Conservation (phyloP, 2,797 vertebrate species). For the Gastrophryne carolinensis region DNA sequence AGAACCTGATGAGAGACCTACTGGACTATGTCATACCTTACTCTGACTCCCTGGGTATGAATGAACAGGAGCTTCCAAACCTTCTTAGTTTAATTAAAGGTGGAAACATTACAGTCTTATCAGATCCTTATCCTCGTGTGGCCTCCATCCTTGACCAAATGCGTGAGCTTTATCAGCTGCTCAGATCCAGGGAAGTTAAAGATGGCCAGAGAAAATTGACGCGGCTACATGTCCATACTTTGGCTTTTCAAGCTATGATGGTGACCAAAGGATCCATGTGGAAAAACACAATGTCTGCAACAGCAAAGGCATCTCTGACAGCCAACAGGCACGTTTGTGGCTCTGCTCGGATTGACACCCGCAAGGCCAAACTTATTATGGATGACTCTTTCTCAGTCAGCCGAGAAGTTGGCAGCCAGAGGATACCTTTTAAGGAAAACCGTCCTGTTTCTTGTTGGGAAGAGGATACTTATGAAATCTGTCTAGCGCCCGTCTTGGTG, state of each 20-base stretch:
- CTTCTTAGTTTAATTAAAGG: slow-evolving; percentile 78
- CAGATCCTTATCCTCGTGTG: slow-evolving; percentile 81
- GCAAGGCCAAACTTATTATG: slow-evolving; percentile 81
- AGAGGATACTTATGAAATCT: slow-evolving; percentile 78
- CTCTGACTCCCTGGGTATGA: slow-evolving; percentile 82
- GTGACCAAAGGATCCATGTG: slow-evolving; percentile 74
- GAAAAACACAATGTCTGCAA: slow-evolving; percentile 85
- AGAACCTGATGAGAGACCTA: slow-evolving; percentile 75
- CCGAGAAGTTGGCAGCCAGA: slow-evolving; percentile 74
- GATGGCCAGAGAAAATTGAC: slow-evolving; percentile 64
- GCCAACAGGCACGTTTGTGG: slow-evolving; percentile 85
- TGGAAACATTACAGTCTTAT: slow-evolving; percentile 76
- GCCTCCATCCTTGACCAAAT: slow-evolving; percentile 84
- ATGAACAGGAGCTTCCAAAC: slow-evolving; percentile 84
- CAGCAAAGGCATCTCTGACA: slow-evolving; percentile 80
- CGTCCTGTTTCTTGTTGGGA: slow-evolving; percentile 81
- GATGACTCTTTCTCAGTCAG: slow-evolving; percentile 83
- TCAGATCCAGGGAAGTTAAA: slow-evolving; percentile 64
- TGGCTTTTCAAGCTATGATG: slow-evolving; percentile 83
- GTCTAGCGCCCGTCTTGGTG: slow-evolving; percentile 81
- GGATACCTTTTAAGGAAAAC: slow-evolving; percentile 74
- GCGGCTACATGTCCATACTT: slow-evolving; percentile 78
- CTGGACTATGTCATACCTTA: slow-evolving; percentile 67
- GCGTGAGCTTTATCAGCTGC: slow-evolving; percentile 77
- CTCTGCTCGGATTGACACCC: slow-evolving; percentile 76